Conservation (phyloP, 1,140 invertebrate species). For the Drosophila nikananu region DNA sequence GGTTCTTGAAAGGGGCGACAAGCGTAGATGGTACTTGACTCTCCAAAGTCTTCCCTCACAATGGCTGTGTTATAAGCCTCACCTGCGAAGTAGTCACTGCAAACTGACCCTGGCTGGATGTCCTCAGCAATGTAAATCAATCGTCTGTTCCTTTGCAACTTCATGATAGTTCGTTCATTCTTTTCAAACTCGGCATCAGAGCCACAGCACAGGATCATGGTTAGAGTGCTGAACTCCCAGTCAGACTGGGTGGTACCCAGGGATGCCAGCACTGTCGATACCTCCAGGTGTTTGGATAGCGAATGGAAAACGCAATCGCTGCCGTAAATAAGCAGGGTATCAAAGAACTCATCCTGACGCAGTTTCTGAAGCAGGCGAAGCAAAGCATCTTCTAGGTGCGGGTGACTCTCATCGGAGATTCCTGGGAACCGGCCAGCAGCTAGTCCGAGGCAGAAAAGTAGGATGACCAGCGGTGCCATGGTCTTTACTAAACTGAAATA, state of each 20-base stretch:
- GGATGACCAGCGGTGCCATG: conserved; percentile 7
- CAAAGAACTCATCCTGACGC: conserved; percentile 23
- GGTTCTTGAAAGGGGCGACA: conserved; percentile 37
- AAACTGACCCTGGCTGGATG: conserved; percentile 2
- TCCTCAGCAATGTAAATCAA: conserved; percentile 8
- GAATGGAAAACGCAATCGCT: conserved; percentile 39
- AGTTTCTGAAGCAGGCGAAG: conserved; percentile 24
- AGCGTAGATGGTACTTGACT: conserved; percentile 1
- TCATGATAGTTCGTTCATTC: conserved; percentile 6
- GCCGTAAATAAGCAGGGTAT: conserved; percentile 48
- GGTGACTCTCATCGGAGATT: not conserved
- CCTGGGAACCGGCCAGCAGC: not conserved
- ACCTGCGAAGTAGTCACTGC: conserved; percentile 11
- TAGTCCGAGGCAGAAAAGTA: not conserved
- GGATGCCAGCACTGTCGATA: conserved; percentile 21
- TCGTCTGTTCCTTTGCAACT: conserved; percentile 39
- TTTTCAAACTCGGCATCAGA: conserved; percentile 10
- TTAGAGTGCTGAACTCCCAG: conserved; percentile 43
- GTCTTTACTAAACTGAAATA: not conserved
- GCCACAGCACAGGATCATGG: conserved; percentile 46
- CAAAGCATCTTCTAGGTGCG: conserved; percentile 3
- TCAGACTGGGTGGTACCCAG: conserved; percentile 35
- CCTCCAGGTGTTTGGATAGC: conserved; percentile 4
- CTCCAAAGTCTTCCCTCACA: conserved; percentile 14
- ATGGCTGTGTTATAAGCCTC: conserved; percentile 56